These are phyloP conservation scores for Leptopterna dolabrata DNA, from an alignment of 2,888 invertebrate genomes.

Conservation along the genomic window DNA sequence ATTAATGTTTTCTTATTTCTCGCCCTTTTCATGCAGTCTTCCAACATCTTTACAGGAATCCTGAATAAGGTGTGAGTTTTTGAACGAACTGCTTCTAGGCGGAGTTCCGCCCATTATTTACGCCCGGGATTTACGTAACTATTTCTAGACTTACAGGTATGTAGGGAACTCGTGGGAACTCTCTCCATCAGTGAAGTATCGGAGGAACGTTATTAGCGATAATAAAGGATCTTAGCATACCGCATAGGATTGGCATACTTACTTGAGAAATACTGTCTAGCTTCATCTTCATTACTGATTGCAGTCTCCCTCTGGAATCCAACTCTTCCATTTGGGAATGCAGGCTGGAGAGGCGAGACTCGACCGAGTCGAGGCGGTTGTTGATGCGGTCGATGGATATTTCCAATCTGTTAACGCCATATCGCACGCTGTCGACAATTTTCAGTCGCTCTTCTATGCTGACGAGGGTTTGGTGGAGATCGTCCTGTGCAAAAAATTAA, in stretches of 20 bases:
- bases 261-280: constrained; percentile 63
- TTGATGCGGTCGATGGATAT: constrained; percentile 66
- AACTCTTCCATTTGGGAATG: constrained; percentile 38
- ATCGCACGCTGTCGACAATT: constrained; percentile 65
- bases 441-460: constrained; percentile 50
- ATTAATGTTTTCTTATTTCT: background rate
- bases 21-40: background rate
- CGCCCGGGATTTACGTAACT: background rate
- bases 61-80: background rate
- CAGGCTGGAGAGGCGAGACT: constrained; percentile 67
- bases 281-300: constrained; percentile 65
- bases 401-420: constrained; percentile 66
- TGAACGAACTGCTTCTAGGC: background rate
- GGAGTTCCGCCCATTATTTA: background rate
- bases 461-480: constrained; percentile 31
- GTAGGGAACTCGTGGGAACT: background rate
- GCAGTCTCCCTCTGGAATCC: constrained; percentile 59
- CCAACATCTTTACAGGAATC: background rate
- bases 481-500: constrained; percentile 10
- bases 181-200: background rate
- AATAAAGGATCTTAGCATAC: too few species aligned
- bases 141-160: background rate
- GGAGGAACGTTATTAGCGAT: background rate
- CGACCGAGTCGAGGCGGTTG: constrained; percentile 68
- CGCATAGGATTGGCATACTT: constrained; percentile 40